Base-by-base conservation (phyloP, 2,888 invertebrate species). In the Tuta absoluta region DNA sequence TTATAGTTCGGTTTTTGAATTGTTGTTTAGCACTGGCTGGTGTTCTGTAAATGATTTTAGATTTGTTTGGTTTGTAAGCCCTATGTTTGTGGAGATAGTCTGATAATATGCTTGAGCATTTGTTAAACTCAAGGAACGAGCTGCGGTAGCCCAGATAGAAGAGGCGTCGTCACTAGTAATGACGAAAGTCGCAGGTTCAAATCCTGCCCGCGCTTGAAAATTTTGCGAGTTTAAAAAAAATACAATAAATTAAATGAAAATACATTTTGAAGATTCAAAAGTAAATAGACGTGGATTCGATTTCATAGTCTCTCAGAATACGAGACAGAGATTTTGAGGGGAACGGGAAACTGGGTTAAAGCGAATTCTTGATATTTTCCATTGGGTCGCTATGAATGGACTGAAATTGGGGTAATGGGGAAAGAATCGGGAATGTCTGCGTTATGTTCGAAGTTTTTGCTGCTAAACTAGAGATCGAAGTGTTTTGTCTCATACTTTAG, bases 331-430 rank as follows among this genome's bases (percentile, higher is more conserved):
- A 56, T 56, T 49, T 56, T 33, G 56, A 28, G n/a, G 33, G 17
- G 17, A 19, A 56, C 12, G n/a, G 4, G 33, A 56, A 56, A 56
- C 56, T 56, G 33, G 56, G 56, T 33, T 56, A 56, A 17, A 56
- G 17, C 33, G n/a, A 19, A 56, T 56, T 56, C 56, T 56, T 33
- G 33, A 56, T 56, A 56, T 56, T 56, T 53, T 56, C 56, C 19
- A 33, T 56, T 28, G 56, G 33, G n/a, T 24, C 56, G 28, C n/a
- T 56, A 7, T 33, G 56, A 56, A 56, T 33, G 56, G 28, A 56
- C 28, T 56, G 56, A 10, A 56, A 56, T 56, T 56, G 56, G 56
- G 56, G 56, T 56, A 53, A 53, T 53, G 51, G 23, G 23, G 23
- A 23, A 23, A 14, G 8, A 12, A 53, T 53, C 21, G 23, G 4